Conservation (phyloP, 2,113 vertebrate genomes). For the Crotophaga sulcirostris region DNA sequence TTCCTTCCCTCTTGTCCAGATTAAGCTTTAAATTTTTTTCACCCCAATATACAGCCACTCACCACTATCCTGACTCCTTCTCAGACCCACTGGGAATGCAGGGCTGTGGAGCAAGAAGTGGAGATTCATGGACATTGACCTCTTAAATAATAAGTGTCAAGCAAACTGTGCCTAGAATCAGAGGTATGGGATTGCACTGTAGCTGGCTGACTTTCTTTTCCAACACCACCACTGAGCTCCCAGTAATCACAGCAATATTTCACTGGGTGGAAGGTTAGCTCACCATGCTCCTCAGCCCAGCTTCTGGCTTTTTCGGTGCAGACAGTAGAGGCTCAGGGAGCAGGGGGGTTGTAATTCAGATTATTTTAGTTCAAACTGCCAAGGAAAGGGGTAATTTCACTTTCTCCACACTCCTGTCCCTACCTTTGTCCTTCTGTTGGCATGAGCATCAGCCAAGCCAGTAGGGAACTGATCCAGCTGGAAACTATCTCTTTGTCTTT, state of each 20-base stretch:
- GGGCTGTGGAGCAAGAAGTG: neutral
- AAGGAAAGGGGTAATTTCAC: constrained; percentile 12
- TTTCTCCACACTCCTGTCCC: constrained; percentile 13
- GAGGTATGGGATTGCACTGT: neutral
- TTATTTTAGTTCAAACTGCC: neutral
- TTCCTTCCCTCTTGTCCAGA: neutral
- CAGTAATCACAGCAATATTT: neutral
- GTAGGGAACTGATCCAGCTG: constrained; percentile 54
- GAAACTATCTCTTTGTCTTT: constrained; percentile 46
- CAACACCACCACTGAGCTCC: neutral
- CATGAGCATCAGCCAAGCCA: constrained; percentile 25
- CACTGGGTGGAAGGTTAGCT: neutral
- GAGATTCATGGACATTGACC: neutral
- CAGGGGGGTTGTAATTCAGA: neutral
- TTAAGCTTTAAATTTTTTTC: neutral
- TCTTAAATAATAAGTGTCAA: neutral
- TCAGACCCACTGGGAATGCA: neutral
- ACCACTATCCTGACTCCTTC: neutral
- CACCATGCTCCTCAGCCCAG: neutral
- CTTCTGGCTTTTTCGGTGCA: neutral
- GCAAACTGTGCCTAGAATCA: neutral
- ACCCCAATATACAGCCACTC: neutral
- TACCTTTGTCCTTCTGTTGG: constrained; percentile 55
- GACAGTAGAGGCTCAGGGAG: neutral
- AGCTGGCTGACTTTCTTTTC: neutral